phyloP scores from a whole-genome alignment of 2,113 vertebrate genomes.

The Pteropus alecto region DNA sequence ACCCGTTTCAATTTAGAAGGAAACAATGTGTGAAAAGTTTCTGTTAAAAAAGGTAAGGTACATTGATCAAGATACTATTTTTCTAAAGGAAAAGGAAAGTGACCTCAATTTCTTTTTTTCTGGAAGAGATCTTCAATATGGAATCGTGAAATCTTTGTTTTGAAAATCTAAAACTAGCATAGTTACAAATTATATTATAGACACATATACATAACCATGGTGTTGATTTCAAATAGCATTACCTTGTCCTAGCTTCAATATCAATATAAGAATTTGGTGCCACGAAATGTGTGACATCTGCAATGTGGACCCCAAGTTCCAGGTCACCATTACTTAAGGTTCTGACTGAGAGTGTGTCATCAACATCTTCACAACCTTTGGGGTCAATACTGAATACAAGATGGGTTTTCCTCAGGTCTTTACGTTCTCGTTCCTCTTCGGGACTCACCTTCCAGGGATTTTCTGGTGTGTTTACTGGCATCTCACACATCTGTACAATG shows the following conservation, averaged over 20 bases:
- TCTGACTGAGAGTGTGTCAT: slow-evolving; percentile 91
- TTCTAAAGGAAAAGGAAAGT: background rate
- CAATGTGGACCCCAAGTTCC: slow-evolving; percentile 97
- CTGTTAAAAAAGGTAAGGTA: background rate
- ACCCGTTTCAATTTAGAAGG: background rate
- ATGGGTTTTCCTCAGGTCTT: slow-evolving; percentile 86
- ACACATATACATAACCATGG: background rate
- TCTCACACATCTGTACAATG: slow-evolving; percentile 89
- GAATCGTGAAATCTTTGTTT: background rate
- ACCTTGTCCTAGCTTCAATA: slow-evolving; percentile 92
- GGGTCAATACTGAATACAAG: slow-evolving; percentile 98
- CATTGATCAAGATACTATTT: background rate
- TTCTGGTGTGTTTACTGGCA: slow-evolving; percentile 88
- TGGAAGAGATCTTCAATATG: background rate
- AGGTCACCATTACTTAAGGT: slow-evolving; percentile 83
- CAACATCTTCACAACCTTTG: slow-evolving; percentile 94
- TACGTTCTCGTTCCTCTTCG: slow-evolving; percentile 76
- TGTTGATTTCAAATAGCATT: background rate
- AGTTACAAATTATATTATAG: background rate
- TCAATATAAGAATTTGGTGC: slow-evolving; percentile 89
- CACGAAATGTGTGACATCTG: slow-evolving; percentile 96
- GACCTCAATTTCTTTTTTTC: background rate
- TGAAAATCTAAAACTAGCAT: background rate
- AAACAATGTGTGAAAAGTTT: background rate
- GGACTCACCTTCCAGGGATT: slow-evolving; percentile 87